Evolutionary conservation across 2,888 invertebrate genomes (phyloP), one percentile per base, ranked within the genome.

Genomic region (Spilosoma lubricipeda): DNA sequence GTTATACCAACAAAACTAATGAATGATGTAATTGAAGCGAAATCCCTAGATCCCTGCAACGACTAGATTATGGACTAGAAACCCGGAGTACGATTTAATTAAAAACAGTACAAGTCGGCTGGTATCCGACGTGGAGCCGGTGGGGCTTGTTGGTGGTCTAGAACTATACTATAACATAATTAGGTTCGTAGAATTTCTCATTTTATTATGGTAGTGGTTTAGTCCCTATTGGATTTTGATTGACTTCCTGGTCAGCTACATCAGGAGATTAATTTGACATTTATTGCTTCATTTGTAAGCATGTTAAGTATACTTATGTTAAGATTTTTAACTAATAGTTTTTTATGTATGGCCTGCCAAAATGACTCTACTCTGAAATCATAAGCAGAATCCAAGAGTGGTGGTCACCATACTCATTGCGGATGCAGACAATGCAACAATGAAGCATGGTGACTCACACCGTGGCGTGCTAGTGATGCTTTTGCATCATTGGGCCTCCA

Each of bases 71-170:
- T 70, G 70, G 77, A 77, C 73, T 76, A 75, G 73, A 77, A 82
- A 74, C 76, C 67, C n/a, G 67, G 67, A 33, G 66, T 71, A 79
- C 78, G 75, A 79, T 80, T 77, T 74, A 76, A 84, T 83, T 77
- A 78, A 80, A 84, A 82, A 80, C 76, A 45, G 76, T 70, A 68
- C 52, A 52, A 59, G 59, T 42, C 52, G 33, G 75, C 64, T n/a
- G 71, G 64, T 77, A 74, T 82, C 74, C 77, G 75, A 5, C 75
- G 63, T 18, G 30, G 63, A 18, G 30, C 63, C 63, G 7, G 73
- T 65, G 59, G 42, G 75, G 80, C 78, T 84, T 83, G 78, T 85
- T 83, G 80, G 79, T 68, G 70, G 45, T 27, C 30, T 66, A 23
- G 3, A 66, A 66, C 5, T 66, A 23, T 20, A 20, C 33, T 66